A percentile compares a stretch with the other conserved stretches of the same genome.
Conservation (phyloP, 2,888 invertebrate genomes). For the Microplitis deprimator region DNA sequence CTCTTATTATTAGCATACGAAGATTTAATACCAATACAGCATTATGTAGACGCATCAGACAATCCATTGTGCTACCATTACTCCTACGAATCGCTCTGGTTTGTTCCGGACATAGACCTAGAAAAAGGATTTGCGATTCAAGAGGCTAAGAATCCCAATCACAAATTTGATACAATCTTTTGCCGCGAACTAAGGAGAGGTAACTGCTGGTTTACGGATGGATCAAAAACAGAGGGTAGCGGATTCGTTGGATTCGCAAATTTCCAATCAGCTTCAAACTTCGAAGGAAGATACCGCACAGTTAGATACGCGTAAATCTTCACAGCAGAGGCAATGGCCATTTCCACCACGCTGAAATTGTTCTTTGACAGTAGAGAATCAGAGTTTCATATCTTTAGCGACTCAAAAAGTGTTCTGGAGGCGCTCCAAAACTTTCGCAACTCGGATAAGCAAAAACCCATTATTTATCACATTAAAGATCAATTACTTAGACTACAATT, state of each 20-base stretch:
- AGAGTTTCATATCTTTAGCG: background rate
- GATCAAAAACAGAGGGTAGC: background rate
- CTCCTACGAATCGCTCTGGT: background rate
- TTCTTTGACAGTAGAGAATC: background rate
- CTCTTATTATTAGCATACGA: background rate
- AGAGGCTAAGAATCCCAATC: background rate
- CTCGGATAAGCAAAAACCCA: background rate
- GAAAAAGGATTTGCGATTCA: background rate
- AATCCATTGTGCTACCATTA: background rate
- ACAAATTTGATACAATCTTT: slow-evolving; percentile 8
- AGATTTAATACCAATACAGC: background rate
- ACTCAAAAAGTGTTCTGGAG: background rate
- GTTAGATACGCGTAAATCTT: background rate
- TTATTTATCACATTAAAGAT: background rate
- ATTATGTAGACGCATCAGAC: background rate
- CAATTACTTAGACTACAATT: background rate
- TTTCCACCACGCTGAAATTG: background rate
- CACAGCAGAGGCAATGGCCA: background rate
- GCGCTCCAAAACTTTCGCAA: background rate
- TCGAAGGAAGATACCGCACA: background rate
- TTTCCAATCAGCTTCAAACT: background rate
- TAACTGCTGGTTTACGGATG: slow-evolving; percentile 2
- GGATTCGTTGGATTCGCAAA: background rate
- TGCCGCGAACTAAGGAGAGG: background rate
- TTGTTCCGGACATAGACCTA: background rate